Evolutionary conservation across 1,140 invertebrate species (phyloP).

Genomic region (Reticulitermes speratus): DNA sequence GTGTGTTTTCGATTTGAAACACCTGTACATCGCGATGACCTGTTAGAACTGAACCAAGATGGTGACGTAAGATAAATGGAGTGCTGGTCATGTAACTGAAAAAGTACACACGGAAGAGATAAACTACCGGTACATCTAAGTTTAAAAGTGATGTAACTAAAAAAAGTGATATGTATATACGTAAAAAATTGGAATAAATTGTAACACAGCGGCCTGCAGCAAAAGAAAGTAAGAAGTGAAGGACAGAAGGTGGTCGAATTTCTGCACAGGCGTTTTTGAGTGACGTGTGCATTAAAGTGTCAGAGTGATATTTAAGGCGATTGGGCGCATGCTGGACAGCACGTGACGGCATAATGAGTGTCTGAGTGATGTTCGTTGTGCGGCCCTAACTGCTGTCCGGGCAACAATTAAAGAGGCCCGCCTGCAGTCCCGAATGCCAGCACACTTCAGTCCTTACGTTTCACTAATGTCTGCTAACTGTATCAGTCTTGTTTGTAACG

Average conservation of each 20-base stretch:
- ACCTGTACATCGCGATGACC: not conserved
- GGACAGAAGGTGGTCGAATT: not conserved
- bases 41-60: not conserved
- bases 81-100: not conserved
- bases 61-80: not conserved
- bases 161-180: not conserved
- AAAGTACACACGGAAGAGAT: not conserved
- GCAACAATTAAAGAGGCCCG: not conserved
- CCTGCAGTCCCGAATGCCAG: not conserved
- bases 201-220: not conserved
- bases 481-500: not conserved
- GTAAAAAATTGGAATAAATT: not conserved
- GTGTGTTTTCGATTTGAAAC: too few species aligned
- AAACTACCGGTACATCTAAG: not conserved
- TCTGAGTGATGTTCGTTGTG: not conserved
- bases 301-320: not conserved
- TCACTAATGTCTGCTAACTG: not conserved
- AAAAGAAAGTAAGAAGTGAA: not conserved
- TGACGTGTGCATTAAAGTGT: not conserved
- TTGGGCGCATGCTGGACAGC: not conserved
- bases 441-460: not conserved
- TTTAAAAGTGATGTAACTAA: not conserved
- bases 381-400: not conserved
- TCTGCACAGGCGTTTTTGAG: not conserved
- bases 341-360: not conserved